Conservation (phyloP, 1,140 invertebrate genomes). For the Drosophila mojavensis region DNA sequence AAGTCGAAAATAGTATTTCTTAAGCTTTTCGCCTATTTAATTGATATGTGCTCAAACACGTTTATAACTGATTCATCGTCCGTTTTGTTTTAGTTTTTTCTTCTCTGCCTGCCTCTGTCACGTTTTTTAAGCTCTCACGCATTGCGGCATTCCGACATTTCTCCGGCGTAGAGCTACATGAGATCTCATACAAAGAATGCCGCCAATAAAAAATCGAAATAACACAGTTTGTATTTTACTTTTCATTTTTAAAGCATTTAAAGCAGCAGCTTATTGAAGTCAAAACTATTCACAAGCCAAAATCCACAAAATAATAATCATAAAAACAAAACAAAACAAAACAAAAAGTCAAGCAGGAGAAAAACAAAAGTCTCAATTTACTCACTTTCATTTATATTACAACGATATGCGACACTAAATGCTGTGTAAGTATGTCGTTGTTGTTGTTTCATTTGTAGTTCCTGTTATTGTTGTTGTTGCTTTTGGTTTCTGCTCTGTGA, state of each 20-base stretch:
- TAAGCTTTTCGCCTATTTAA: constrained; percentile 4
- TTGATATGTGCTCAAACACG: constrained; percentile 34
- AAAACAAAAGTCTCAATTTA: constrained; percentile 48
- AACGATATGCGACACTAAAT: constrained; percentile 79
- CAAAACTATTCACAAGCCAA: constrained; percentile 55
- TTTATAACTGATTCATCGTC: constrained; percentile 22
- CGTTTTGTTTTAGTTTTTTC: neutral
- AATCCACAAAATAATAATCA: constrained; percentile 10
- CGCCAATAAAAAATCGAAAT: constrained; percentile 70
- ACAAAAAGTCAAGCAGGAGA: constrained; percentile 11
- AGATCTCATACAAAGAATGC: constrained; percentile 44
- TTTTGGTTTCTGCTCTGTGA: constrained; percentile 51
- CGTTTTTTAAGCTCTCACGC: constrained; percentile 49
- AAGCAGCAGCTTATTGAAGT: constrained; percentile 67
- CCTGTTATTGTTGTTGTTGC: constrained; percentile 29
- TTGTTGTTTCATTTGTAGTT: constrained; percentile 45
- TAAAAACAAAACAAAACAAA: neutral
- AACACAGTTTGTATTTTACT: constrained; percentile 64
- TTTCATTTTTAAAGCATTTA: constrained; percentile 56
- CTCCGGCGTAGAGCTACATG: constrained; percentile 55
- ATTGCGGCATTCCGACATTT: constrained; percentile 56
- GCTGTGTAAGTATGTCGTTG: constrained; percentile 32
- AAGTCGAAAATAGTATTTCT: neutral
- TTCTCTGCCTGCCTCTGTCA: constrained; percentile 41
- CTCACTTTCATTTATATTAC: constrained; percentile 82